These are phyloP conservation scores for Brachionus rotundiformis DNA, from an alignment of 1,140 invertebrate genomes.

Conservation along the genomic window DNA sequence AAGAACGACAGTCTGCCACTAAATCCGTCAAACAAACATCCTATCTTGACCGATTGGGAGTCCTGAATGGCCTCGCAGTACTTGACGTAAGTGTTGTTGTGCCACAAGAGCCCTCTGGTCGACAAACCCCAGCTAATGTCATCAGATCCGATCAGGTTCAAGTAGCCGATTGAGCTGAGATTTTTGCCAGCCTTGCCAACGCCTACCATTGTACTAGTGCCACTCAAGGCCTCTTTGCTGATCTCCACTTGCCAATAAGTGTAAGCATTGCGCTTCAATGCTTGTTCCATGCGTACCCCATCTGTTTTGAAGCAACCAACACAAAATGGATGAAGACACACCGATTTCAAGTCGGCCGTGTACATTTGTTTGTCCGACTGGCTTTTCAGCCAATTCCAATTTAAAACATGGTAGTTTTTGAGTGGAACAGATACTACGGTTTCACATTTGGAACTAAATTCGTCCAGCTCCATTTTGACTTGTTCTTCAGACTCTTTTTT, in stretches of 20 bases:
- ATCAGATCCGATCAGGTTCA: constrained; percentile 74
- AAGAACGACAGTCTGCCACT: neutral
- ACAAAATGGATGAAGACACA: constrained; percentile 38
- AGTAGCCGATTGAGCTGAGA: constrained; percentile 63
- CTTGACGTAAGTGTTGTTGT: constrained; percentile 60
- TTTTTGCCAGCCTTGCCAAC: neutral
- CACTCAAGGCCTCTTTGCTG: neutral
- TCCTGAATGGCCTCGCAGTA: neutral
- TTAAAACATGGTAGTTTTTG: neutral
- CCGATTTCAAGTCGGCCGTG: neutral
- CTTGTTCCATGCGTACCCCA: neutral
- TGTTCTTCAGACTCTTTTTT: neutral
- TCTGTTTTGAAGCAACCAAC: constrained; percentile 42
- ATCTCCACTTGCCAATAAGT: constrained; percentile 31
- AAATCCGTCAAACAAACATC: constrained; percentile 10
- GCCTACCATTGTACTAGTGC: constrained; percentile 43
- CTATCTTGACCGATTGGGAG: neutral
- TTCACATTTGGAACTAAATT: neutral
- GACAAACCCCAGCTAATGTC: constrained; percentile 73
- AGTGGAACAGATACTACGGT: neutral
- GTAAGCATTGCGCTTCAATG: neutral
- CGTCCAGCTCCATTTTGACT: neutral
- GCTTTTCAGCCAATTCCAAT: constrained; percentile 11
- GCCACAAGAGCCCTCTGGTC: constrained; percentile 75
- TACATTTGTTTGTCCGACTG: constrained; percentile 38